phyloP scores from a whole-genome alignment of 1,140 invertebrate genomes.

The Penaeus chinensis region DNA sequence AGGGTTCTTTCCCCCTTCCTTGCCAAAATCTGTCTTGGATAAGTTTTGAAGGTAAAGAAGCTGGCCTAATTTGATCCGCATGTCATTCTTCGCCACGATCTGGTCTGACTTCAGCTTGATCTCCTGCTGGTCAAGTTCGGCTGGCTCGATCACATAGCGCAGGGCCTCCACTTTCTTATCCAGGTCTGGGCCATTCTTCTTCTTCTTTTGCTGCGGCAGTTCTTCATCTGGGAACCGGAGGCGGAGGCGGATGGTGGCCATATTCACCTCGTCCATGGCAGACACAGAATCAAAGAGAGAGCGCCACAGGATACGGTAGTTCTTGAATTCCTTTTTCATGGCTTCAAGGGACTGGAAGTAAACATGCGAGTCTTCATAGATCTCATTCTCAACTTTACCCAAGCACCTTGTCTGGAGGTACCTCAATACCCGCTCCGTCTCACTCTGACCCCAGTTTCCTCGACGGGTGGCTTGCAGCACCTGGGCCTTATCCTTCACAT shows the following conservation, averaged over 20 bases:
- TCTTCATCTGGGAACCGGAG: too few species aligned
- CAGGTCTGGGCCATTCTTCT: constrained; percentile 49
- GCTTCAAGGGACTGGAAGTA: constrained; percentile 74
- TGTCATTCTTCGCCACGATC: constrained; percentile 66
- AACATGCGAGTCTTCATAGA: constrained; percentile 71
- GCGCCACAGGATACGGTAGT: constrained; percentile 75
- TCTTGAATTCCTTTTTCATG: constrained; percentile 79
- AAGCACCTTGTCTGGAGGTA: constrained; percentile 67
- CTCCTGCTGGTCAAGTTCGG: constrained; percentile 67
- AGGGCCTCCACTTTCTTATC: constrained; percentile 64
- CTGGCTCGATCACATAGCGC: constrained; percentile 70
- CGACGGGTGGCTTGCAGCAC: constrained; percentile 68
- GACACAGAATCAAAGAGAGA: constrained; percentile 73
- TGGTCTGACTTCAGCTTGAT: constrained; percentile 67
- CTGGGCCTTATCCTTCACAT: constrained; percentile 65
- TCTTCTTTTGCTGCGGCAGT: constrained; percentile 59
- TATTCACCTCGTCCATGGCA: constrained; percentile 79
- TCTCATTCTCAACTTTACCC: constrained; percentile 65
- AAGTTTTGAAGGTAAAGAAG: constrained; percentile 73
- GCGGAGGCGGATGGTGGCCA: constrained; percentile 76
- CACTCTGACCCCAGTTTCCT: constrained; percentile 72
- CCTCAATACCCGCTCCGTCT: constrained; percentile 73
- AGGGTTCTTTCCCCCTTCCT: constrained; percentile 70
- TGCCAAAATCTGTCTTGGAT: constrained; percentile 68
- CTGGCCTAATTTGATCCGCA: constrained; percentile 71